These are phyloP conservation scores for Alosa sapidissima DNA, from an alignment of 2,797 vertebrate genomes.

Conservation along the genomic window DNA sequence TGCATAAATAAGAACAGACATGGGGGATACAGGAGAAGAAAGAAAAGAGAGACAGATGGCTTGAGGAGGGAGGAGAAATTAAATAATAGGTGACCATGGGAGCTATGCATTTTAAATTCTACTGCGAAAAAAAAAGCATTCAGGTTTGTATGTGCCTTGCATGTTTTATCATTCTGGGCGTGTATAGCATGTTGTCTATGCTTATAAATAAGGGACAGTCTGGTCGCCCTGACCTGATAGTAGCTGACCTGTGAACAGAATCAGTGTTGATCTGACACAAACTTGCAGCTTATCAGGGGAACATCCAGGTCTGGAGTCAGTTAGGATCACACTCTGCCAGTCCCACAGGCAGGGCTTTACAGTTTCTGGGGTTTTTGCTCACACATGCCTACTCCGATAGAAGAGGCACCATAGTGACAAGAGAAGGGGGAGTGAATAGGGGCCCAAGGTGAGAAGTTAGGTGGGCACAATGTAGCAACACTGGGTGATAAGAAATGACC, in stretches of 20 bases:
- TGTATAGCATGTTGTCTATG: neutral
- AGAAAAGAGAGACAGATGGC: conserved; percentile 20
- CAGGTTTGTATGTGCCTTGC: neutral
- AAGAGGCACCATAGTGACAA: neutral
- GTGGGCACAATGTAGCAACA: neutral
- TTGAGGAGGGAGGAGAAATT: neutral
- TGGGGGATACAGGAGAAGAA: neutral
- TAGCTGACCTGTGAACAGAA: neutral
- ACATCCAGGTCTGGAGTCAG: neutral
- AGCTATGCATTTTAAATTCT: neutral
- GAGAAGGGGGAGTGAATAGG: neutral
- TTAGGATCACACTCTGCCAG: neutral
- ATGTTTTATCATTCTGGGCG: neutral
- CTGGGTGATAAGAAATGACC: neutral
- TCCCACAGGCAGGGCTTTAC: neutral
- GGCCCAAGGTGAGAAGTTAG: neutral
- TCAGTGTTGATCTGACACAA: neutral
- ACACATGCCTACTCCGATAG: neutral
- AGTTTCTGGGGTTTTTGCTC: neutral
- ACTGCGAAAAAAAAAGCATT: neutral
- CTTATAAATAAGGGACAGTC: neutral
- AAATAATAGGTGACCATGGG: neutral
- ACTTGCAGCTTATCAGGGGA: neutral
- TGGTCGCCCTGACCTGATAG: neutral
- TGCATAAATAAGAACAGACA: conserved; percentile 26